Evolutionary conservation across 1,140 invertebrate species (phyloP), one percentile per base, ranked within the genome.

Genomic region (Colletes latitarsis): DNA sequence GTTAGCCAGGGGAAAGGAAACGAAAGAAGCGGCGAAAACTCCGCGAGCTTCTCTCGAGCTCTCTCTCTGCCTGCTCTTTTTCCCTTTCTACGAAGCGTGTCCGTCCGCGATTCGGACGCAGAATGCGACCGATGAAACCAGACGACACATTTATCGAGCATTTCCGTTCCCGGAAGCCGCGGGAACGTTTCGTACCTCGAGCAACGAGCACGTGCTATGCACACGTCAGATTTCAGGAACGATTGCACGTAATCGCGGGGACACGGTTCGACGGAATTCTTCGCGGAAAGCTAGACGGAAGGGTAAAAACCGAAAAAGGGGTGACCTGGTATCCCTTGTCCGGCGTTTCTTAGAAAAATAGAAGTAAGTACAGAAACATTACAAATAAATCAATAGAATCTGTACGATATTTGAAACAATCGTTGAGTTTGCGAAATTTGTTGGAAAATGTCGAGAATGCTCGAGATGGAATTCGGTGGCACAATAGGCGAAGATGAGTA

Each of bases 1-100:
- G 85, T 90, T 91, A 90, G 82, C 57, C n/a, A 39, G 52, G 76
- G 68, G 64, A 80, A 88, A 83, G 82, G 84, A 89, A 91, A 88
- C 63, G 64, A 83, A 75, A 87, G 82, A 87, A 66, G n/a, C 69
- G 62, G 14, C 66, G 71, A 82, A 64, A 67, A 77, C 41, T 66
- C 41, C 21, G 30, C 49, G 66, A 43, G 14, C 4, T 41, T 9
- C 12, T 2, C n/a, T 2, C 60, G 6, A 9, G 8, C 58, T 17
- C 46, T 19, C 8, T 5, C 60, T 39, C 60, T 12, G 14, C 21
- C 43, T 69, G 63, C 17, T 70, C 55, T 66, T 66, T 81, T 62
- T 62, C 15, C 52, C n/a, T 66, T 73, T 80, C 77, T 8, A 10
- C 60, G 77, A 63, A 72, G 39, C 58, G 58, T 43, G 49, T 52